Base-by-base conservation (phyloP, 2,797 vertebrate species). In the Thamnophis elegans region DNA sequence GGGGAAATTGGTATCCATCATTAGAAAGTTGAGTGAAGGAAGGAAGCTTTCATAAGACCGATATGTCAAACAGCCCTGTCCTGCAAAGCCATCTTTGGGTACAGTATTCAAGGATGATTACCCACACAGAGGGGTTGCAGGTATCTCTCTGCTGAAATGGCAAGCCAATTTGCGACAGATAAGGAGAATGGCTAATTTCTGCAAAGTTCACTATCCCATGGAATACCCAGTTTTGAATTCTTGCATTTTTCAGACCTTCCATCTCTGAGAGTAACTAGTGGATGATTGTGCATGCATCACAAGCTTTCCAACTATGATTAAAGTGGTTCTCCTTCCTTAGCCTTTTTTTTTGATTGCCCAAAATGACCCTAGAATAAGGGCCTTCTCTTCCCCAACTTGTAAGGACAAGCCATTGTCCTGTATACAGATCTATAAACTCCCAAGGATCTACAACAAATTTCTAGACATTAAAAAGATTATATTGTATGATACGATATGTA, bases 11-110 rank as follows among this genome's bases (percentile, higher is more conserved):
- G 93, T 86, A 47, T 53, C 85, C 85, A 86, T 86, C 85, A 89
- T 94, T 92, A 68, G 92, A 95, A 94, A 92, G 87, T 58, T 93
- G 93, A 92, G 93, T 91, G 94, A 96, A 94, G 12, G 78, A 42
- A 86, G 55, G 53, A 93, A 93, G 26, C 42, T 94, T 91, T 91
- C 62, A n/a, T 32, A 82, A 87, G 92, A 10, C 26, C 18, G 42
- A 20, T n/a, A 58, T 94, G 85, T 58, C 78, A 82, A 87, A 42
- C 4, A 26, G 10, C 32, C 87, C 20, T 20, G 25, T 0, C 0
- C n/a, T 59, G 65, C 85, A 51, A 6, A 55, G 56, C 42, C 73
- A 47, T 82, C 73, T 82, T 47, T 82, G 42, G 36, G 22, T 82
- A 82, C 73, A 47, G 4, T 82, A 82, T 25, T 82, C 42, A 78